Conservation (phyloP, 2,888 invertebrate species). For the Drosophila quinaria region DNA sequence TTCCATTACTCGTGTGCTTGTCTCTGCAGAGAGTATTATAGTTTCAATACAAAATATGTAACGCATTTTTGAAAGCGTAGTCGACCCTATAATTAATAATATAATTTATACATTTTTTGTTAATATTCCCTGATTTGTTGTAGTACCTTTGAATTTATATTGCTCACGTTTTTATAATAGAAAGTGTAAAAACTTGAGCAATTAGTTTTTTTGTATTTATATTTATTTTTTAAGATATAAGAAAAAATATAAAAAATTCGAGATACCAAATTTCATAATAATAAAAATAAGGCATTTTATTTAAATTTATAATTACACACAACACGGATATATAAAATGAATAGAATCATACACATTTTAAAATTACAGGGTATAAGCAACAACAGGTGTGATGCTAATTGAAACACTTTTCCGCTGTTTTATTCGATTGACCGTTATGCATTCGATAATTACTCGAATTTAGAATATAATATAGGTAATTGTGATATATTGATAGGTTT, state of each 20-base stretch:
- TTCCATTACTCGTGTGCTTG: not conserved
- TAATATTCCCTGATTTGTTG: no score
- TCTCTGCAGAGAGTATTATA: not conserved
- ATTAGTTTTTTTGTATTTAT: no score
- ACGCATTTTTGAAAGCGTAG: no score
- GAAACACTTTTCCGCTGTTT: not conserved
- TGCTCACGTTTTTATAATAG: no score
- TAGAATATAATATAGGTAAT: not conserved
- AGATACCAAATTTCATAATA: not conserved
- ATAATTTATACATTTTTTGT: no score
- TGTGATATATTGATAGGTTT: conserved; percentile 36
- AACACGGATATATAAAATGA: not conserved
- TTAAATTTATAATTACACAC: not conserved
- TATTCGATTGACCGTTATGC: not conserved
- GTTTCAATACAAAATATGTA: not conserved
- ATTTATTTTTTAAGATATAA: not conserved
- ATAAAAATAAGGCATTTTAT: not conserved
- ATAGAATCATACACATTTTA: not conserved
- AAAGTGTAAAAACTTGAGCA: not conserved
- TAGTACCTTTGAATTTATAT: no score
- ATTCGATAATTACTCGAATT: not conserved
- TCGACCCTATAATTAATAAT: not conserved
- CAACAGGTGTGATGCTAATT: conserved; percentile 3
- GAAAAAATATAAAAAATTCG: not conserved
- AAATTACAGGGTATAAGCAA: conserved; percentile 8